Base-by-base conservation (phyloP, 2,113 vertebrate species). In the Megaceryle torquata region DNA sequence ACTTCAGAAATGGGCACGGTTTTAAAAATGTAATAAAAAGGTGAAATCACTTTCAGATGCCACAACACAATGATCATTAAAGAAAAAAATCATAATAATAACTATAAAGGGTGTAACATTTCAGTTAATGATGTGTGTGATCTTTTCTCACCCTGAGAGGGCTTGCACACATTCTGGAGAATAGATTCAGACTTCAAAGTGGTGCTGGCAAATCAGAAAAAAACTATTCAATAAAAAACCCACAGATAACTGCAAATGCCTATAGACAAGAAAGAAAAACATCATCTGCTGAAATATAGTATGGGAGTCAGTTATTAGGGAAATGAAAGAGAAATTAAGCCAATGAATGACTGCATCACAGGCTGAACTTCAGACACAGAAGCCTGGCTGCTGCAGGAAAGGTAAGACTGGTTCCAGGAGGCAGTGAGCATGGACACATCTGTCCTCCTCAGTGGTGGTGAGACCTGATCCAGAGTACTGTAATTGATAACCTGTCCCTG, bases 371-470 rank as follows among this genome's bases (percentile, higher is more conserved):
- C 48, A 50, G 11, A 10, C 21, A 24, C 14, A 50, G 48, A 10
- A 24, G 22, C 12, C 68, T 50, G n/a, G 16, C 26, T 44, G 64
- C 50, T 59, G 43, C 51, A 64, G 63, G 16, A 75, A 50, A 33
- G 9, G 25, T 18, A 18, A 46, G 51, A 25, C 29, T 4, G 12
- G 19, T 51, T 16, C 10, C 18, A 57, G 11, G 17, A 43, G 11
- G 7, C 19, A 56, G 26, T 1, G 3, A 48, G 41, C 0, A 1
- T 16, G 48, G 63, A 69, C 31, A 20, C 0, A 0, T 76, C 31
- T 54, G 46, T 60, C 9, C 53, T 51, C 12, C 64, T 57, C 33
- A 5, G 28, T 11, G 24, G 24, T 15, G 8, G 22, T 9, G 37
- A 85, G 35, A 57, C 10, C 7, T 56, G 54, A 57, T 15, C 41